These are phyloP conservation scores for Melanotaenia pygmaea DNA, from an alignment of 2,797 vertebrate genomes.

Conservation along the genomic window DNA sequence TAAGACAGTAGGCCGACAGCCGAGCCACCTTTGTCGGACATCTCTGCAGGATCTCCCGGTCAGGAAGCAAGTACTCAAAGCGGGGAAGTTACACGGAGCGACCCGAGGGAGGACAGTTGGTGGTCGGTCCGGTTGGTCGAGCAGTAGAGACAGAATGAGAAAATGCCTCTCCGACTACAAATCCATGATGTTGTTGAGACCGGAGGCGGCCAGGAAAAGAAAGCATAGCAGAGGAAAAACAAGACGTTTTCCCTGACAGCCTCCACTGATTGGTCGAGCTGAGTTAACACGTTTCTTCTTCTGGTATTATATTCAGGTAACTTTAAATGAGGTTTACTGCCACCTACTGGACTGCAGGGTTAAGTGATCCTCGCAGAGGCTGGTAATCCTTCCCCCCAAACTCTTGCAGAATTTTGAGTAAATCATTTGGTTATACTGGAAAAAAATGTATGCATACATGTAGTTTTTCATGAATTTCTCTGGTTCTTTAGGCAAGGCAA, in stretches of 20 bases:
- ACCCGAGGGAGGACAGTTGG: background rate
- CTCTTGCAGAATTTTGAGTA: too few species aligned
- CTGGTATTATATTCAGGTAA: background rate
- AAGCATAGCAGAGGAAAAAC: background rate
- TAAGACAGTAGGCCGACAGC: conserved; percentile 79
- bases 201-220: background rate
- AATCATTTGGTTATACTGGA: too few species aligned
- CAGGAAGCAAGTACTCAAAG: background rate
- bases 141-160: background rate
- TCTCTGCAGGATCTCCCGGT: conserved; percentile 49
- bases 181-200: background rate
- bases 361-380: too few species aligned
- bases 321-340: background rate
- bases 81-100: background rate
- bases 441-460: too few species aligned
- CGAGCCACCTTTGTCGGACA: conserved; percentile 70
- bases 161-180: background rate
- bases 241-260: conserved; percentile 17
- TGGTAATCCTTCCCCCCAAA: too few species aligned
- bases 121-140: background rate
- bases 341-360: conserved; percentile 1
- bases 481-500: too few species aligned
- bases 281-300: background rate
- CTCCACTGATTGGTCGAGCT: conserved; percentile 30
- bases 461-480: too few species aligned